Conservation (phyloP, 2,797 vertebrate genomes). For the Dendrocincla fuliginosa region DNA sequence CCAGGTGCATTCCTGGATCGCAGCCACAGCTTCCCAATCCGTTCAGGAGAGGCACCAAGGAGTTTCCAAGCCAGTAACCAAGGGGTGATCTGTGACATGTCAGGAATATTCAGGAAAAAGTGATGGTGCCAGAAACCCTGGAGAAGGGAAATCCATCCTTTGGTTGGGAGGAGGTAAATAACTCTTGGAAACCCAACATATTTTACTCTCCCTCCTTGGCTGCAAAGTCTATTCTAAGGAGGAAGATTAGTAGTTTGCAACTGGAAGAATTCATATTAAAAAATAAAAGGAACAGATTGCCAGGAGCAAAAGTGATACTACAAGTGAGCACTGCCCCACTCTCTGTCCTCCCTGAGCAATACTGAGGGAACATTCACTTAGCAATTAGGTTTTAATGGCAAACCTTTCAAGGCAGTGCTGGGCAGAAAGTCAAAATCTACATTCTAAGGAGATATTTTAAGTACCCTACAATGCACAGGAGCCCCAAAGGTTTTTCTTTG, state of each 20-base stretch:
- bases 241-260: constrained; percentile 33
- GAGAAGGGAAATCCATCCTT: constrained; percentile 51
- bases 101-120: constrained; percentile 54
- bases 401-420: constrained; percentile 67
- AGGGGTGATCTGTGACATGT: constrained; percentile 41
- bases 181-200: constrained; percentile 27
- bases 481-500: constrained; percentile 10
- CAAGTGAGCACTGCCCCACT: neutral
- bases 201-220: neutral
- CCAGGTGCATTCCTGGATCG: neutral
- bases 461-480: constrained; percentile 62
- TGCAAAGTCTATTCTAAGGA: neutral
- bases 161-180: constrained; percentile 4
- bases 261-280: neutral
- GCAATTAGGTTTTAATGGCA: constrained; percentile 70
- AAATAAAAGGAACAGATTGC: constrained; percentile 23
- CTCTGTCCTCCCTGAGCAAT: constrained; percentile 54
- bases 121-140: neutral
- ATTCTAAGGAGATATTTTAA: constrained; percentile 72
- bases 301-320: constrained; percentile 29
- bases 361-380: constrained; percentile 69
- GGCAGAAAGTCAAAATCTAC: constrained; percentile 78
- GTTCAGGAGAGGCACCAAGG: neutral
- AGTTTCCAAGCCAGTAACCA: constrained; percentile 25
- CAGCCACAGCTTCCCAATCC: constrained; percentile 22